Conservation (phyloP, 2,888 invertebrate genomes). For the Hirtodrosophila histrioides region DNA sequence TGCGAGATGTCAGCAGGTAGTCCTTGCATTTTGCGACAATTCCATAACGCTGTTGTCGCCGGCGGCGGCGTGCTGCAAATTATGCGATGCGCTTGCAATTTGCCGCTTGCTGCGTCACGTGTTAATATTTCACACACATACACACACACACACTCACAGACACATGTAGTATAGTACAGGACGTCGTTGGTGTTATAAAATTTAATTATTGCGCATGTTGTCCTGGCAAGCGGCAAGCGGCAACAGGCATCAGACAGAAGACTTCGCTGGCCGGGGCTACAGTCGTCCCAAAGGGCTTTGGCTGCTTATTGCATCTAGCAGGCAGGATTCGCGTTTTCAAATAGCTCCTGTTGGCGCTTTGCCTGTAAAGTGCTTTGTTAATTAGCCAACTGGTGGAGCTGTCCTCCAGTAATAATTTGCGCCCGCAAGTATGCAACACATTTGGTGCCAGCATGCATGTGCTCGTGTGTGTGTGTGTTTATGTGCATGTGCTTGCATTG, state of each 20-base stretch:
- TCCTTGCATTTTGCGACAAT: constrained; percentile 27
- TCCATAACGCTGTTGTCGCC: constrained; percentile 57
- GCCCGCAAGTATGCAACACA: constrained; percentile 76
- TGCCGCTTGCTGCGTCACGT: constrained; percentile 60
- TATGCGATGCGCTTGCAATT: constrained; percentile 65
- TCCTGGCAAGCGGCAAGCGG: constrained; percentile 19
- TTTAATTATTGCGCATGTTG: constrained; percentile 67
- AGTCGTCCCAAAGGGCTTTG: constrained; percentile 20
- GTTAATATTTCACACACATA: constrained; percentile 58
- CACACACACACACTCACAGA: constrained; percentile 4
- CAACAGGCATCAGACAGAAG: constrained; percentile 33
- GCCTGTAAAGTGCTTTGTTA: constrained; percentile 77
- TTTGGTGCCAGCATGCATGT: constrained; percentile 56
- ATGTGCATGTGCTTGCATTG: constrained; percentile 50
- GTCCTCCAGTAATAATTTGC: constrained; percentile 71
- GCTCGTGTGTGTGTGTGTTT: constrained; percentile 4
- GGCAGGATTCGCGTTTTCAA: constrained; percentile 15
- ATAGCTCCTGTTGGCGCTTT: constrained; percentile 32
- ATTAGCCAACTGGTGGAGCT: constrained; percentile 72
- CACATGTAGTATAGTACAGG: constrained; percentile 1
- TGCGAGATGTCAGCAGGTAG: constrained; percentile 8
- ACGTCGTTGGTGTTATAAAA: constrained; percentile 61
- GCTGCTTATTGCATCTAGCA: constrained; percentile 30
- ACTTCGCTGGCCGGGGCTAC: constrained; percentile 31
- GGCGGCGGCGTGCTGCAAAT: constrained; percentile 55